Base-by-base conservation (phyloP, 2,113 vertebrate genomes). In the Phasianus colchicus region DNA sequence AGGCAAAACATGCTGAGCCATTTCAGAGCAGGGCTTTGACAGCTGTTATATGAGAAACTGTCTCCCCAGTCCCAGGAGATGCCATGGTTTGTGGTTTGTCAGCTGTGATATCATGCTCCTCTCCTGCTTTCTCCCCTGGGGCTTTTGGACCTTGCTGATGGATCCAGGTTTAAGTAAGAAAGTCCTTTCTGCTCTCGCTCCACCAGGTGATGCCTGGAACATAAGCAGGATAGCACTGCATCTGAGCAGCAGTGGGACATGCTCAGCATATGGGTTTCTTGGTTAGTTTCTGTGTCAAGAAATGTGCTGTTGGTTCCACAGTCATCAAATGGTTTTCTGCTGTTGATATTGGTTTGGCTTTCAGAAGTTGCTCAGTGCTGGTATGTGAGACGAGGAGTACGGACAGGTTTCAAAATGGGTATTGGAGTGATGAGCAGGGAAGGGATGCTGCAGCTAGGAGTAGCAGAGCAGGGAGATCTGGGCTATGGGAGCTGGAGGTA, bases 331-430 rank as follows among this genome's bases (percentile, higher is more conserved):
- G 4, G 34, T 29, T 45, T 71, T 58, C 69, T 73, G 70, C 14
- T 52, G 18, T 58, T 76, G 38, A 30, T 32, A 22, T 2, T 45
- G 14, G 3, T n/a, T 80, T 16, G 8, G 29, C 50, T 79, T 78
- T 29, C 47, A 19, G 3, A 30, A 63, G 25, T 12, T 36, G 2
- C 27, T 61, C 32, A n/a, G 13, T 58, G 36, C 14, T 54, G 18
- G 7, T 21, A 12, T 11, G n/a, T 50, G 9, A 75, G 3, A 18
- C 6, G 4, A 11, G 55, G 30, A 3, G 1, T 3, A 2, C 4
- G 2, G 36, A 57, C 12, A 25, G 2, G 6, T 36, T 25, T 60
- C 1, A 1, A 20, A 20, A 20, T 3, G n/a, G 29, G 11, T 64
- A 3, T 67, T 43, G n/a, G 40, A 29, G 57, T 5, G 5, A 47